A percentile compares a stretch with the other conserved stretches of the same genome.
phyloP scores from a whole-genome alignment of 2,888 invertebrate species.

The Onchidella celtica region DNA sequence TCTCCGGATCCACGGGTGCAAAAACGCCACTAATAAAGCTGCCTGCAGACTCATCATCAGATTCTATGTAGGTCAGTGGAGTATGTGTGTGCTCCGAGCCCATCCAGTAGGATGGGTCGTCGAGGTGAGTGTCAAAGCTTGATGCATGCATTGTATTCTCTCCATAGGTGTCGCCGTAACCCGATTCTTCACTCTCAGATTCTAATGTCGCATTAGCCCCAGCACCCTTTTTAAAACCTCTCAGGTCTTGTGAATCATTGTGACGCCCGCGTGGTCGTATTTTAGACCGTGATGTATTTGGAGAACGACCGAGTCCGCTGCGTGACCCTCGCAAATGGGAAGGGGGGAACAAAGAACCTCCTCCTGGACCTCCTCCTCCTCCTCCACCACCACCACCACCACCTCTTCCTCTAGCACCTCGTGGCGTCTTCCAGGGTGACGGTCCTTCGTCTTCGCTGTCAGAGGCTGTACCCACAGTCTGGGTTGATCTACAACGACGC shows the following conservation, averaged over 20 bases:
- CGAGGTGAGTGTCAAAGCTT: slow-evolving; percentile 73
- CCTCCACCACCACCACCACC: not conserved
- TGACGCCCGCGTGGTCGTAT: slow-evolving; percentile 44
- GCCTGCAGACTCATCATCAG: slow-evolving; percentile 70
- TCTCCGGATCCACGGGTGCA: slow-evolving; percentile 67
- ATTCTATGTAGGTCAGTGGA: slow-evolving; percentile 61
- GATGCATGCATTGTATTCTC: slow-evolving; percentile 72
- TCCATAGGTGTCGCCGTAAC: slow-evolving; percentile 75
- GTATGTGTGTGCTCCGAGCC: slow-evolving; percentile 65
- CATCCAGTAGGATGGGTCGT: slow-evolving; percentile 64
- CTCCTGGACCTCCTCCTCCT: slow-evolving; percentile 20
- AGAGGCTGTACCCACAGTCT: slow-evolving; percentile 62
- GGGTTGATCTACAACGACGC: slow-evolving; percentile 71
- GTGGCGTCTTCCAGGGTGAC: slow-evolving; percentile 47
- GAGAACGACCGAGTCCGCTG: slow-evolving; percentile 38
- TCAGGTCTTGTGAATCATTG: slow-evolving; percentile 50
- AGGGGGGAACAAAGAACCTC: slow-evolving; percentile 25
- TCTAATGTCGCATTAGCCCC: slow-evolving; percentile 65
- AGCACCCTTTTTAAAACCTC: slow-evolving; percentile 58
- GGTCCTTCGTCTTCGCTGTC: slow-evolving; percentile 59
- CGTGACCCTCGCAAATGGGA: slow-evolving; percentile 43
- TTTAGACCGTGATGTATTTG: slow-evolving; percentile 47
- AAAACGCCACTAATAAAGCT: slow-evolving; percentile 67
- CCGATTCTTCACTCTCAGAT: slow-evolving; percentile 76
- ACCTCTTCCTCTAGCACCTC: slow-evolving; percentile 41